These are phyloP conservation scores for Papilio gigon DNA, from an alignment of 2,888 invertebrate genomes.

Conservation along the genomic window DNA sequence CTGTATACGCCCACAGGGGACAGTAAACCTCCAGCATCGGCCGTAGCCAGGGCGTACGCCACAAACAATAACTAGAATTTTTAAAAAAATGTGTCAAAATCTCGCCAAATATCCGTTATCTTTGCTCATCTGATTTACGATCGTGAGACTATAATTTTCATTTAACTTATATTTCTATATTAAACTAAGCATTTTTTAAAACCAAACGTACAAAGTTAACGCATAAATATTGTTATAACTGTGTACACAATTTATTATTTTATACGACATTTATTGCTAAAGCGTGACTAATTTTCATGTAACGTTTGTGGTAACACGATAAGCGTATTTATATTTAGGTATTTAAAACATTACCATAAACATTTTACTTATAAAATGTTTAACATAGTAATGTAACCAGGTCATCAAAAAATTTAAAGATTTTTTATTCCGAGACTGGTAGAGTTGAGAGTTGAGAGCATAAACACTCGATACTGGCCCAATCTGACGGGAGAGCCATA, in stretches of 20 bases:
- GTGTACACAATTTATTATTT: neutral
- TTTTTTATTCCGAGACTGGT: too few species aligned
- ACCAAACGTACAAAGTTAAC: neutral
- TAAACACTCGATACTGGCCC: too few species aligned
- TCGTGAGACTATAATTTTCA: too few species aligned
- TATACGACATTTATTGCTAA: constrained; percentile 5
- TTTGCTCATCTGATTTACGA: too few species aligned
- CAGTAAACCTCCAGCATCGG: constrained; percentile 61
- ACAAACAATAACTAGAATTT: constrained; percentile 60
- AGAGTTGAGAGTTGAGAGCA: too few species aligned
- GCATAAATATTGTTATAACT: neutral
- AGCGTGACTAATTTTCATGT: constrained; percentile 1
- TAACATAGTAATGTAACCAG: too few species aligned
- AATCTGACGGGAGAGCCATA: too few species aligned
- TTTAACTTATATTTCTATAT: neutral
- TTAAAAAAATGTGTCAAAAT: constrained; percentile 19
- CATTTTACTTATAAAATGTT: too few species aligned
- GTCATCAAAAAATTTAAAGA: too few species aligned
- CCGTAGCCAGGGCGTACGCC: constrained; percentile 58
- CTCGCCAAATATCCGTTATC: too few species aligned
- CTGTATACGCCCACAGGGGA: constrained; percentile 64
- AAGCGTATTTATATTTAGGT: neutral
- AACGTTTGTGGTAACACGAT: neutral
- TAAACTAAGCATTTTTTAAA: neutral
- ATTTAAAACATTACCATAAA: neutral